These are phyloP conservation scores for Salarias fasciatus DNA, from an alignment of 2,797 vertebrate species.

Conservation along the genomic window DNA sequence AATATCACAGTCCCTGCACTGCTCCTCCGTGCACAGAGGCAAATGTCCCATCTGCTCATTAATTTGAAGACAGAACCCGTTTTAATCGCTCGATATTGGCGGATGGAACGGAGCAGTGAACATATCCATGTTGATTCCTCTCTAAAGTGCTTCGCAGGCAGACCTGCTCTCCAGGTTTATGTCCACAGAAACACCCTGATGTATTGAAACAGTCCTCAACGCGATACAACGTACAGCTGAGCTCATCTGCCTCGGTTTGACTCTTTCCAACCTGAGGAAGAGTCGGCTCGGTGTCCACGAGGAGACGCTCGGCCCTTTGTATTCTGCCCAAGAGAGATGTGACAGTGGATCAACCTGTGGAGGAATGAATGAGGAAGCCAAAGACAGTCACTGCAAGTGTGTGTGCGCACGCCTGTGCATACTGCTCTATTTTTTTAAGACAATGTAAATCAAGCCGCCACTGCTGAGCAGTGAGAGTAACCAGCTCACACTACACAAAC, in stretches of 20 bases:
- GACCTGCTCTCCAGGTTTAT: neutral
- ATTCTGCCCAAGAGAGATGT: conserved; percentile 8
- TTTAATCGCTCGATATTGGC: too few species aligned
- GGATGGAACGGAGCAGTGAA: too few species aligned
- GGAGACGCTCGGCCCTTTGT: conserved; percentile 7
- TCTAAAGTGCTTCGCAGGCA: too few species aligned
- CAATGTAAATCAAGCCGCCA: conserved; percentile 41
- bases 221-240: conserved; percentile 3
- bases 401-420: conserved; percentile 41
- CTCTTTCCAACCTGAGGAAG: neutral
- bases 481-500: conserved; percentile 11
- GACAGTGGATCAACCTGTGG: conserved; percentile 54
- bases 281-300: neutral
- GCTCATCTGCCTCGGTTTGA: neutral
- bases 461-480: conserved; percentile 42
- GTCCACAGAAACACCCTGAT: neutral
- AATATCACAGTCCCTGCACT: conserved; percentile 26
- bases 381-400: conserved; percentile 41
- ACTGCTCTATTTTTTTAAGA: conserved; percentile 58
- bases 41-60: too few species aligned
- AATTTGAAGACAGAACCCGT: too few species aligned
- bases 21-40: conserved; percentile 7
- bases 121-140: too few species aligned
- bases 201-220: conserved; percentile 9
- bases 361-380: conserved; percentile 64